Base-by-base conservation (phyloP, 2,888 invertebrate species). In the Pantelozetes paolii region DNA sequence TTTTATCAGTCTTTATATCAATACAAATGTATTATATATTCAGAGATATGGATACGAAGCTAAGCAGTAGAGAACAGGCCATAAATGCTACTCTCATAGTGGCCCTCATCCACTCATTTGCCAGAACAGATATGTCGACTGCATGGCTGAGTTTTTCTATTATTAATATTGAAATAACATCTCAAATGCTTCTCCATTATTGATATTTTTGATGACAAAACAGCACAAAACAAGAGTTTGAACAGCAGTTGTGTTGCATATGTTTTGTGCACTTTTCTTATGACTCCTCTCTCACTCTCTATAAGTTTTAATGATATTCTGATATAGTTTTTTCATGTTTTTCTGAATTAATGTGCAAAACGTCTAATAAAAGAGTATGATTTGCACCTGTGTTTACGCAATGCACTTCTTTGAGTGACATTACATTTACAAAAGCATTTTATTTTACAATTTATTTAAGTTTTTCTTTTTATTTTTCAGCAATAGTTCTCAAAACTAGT, bases 341-440 rank as follows among this genome's bases (percentile, higher is more conserved):
- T 45, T 69, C 26, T 69, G 28, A 42, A 20, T 23, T 42, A 69
- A 23, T 69, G 42, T 69, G 26, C 30, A 64, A 64, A 59, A 36
- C 32, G 32, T 64, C 28, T n/a, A 69, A 28, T 28, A 45, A 69
- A 69, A 69, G 67, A 23, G 45, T 28, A 69, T 42, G 45, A 69
- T 69, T 45, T 69, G 69, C 69, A 69, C 69, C 69, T 69, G 69
- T 69, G 69, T 69, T 69, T 69, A 69, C 69, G 69, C 23, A 45
- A n/a, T 69, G 40, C 28, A 69, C 69, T 69, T 69, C 69, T 69
- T 69, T 69, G 69, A 69, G 69, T 69, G 69, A 69, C 69, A 69
- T 45, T 69, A 69, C 69, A 69, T 45, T 45, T 69, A n/a, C 45
- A 20, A 36, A 23, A 20, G 42, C 36, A 45, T 9, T 8, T 45